phyloP scores from a whole-genome alignment of 2,113 vertebrate genomes.

The Odontesthes bonariensis region DNA sequence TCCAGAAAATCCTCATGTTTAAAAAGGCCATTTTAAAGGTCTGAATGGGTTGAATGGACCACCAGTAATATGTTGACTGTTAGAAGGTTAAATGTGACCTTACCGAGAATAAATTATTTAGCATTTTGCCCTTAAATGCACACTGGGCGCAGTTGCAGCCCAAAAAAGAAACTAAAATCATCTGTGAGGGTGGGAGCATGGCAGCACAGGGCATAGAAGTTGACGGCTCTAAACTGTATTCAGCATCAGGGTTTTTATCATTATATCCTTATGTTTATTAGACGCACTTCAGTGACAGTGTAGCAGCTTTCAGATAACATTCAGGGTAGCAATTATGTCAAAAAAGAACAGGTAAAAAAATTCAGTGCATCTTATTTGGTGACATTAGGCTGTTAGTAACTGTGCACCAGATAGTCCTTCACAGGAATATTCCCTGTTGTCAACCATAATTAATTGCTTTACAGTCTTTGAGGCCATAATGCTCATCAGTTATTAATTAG shows the following conservation, averaged over 20 bases:
- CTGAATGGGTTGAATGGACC: too few relatives aligned
- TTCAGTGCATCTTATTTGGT: constrained; percentile 78
- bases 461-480: constrained; percentile 97
- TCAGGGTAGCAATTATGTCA: constrained; percentile 76
- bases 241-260: constrained; percentile 1
- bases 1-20: too few relatives aligned
- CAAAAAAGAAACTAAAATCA: constrained; percentile 25
- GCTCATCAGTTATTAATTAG: constrained; percentile 99
- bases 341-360: constrained; percentile 70
- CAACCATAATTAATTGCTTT: constrained; percentile 96
- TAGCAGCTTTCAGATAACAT: constrained; percentile 51
- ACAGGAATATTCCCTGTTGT: constrained; percentile 88
- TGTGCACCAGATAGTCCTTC: constrained; percentile 87
- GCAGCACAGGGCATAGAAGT: not conserved
- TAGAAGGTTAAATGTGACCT: not conserved
- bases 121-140: constrained; percentile 5
- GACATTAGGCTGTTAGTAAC: constrained; percentile 84
- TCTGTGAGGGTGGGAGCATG: not conserved
- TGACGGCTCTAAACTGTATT: constrained; percentile 36
- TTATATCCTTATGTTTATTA: constrained; percentile 35
- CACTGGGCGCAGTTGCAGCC: not conserved
- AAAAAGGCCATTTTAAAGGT: too few relatives aligned
- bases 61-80: too few relatives aligned
- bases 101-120: not conserved
- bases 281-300: constrained; percentile 32